Evolutionary conservation across 2,797 vertebrate species (phyloP), one percentile per base, ranked within the genome.

Genomic region (Eurystomus glaucurus): DNA sequence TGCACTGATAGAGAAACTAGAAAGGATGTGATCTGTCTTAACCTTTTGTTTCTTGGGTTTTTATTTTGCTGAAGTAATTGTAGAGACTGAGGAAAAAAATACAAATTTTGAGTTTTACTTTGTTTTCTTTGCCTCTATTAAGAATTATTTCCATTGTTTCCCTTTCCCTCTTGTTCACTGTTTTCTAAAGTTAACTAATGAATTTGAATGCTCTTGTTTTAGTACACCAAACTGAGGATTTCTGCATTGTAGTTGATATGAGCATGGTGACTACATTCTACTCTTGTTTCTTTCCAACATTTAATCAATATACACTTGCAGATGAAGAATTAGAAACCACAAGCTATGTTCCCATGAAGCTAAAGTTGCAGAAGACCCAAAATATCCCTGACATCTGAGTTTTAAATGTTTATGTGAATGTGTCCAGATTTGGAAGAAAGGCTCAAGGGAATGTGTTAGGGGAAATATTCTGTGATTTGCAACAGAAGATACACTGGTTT

Each of bases 181-280:
- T 25, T 87, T 86, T 74, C 37, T 39, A 46, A 81, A 66, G 13
- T 8, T 37, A 69, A 35, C 3, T 28, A 37, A 14, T 58, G 7
- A 68, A 43, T 68, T 51, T 64, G 7, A 50, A 33, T 31, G 3
- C 39, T 61, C 2, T 51, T 86, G 4, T 55, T 83, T 26, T 61
- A 28, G 5, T 9, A 54, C 5, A 33, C 4, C 5, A 69, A 35
- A 70, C 2, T 46, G 20, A 91, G 71, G 4, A 11, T 37, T 57
- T 60, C 18, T 64, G 3, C 46, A 11, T 14, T 57, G 9, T 29
- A 12, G 6, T 15, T 46, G 18, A 43, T 55, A 11, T 5, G 1
- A 66, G 4, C n/a, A 31, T 0, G 0, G 8, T 68, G 35, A 8
- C 29, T 52, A 18, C 8, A 4, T 55, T 51, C 45, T 71, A 8